Evolutionary conservation across 2,888 invertebrate genomes (phyloP).

Genomic region (Eristalinus sepulchralis): DNA sequence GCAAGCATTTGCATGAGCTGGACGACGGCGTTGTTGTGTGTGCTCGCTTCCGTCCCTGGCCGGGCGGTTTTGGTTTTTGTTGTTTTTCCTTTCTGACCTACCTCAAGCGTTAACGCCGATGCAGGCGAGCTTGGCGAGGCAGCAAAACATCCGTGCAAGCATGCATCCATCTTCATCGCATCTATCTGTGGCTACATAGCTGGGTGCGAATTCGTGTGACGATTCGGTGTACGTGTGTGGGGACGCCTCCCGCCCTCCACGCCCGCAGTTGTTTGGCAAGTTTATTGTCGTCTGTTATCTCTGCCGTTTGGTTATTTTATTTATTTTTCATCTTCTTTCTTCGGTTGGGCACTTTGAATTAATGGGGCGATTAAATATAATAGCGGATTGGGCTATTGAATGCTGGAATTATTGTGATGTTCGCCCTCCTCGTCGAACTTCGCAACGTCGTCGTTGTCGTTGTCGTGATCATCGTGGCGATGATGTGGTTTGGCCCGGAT

Average conservation of each 20-base stretch:
- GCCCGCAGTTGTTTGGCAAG: conserved; percentile 46
- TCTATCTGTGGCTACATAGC: conserved; percentile 18
- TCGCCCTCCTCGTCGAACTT: background rate
- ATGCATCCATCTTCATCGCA: conserved; percentile 59
- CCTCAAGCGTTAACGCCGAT: conserved; percentile 68
- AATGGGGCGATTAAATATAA: conserved; percentile 71
- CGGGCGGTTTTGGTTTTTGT: background rate
- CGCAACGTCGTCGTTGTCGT: background rate
- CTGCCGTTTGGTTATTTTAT: conserved; percentile 43
- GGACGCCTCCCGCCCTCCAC: background rate
- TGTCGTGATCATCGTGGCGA: conserved; percentile 10
- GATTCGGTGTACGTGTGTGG: background rate
- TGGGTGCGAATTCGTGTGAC: conserved; percentile 20
- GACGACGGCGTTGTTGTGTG: conserved; percentile 13
- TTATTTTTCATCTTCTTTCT: conserved; percentile 48
- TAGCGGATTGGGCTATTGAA: conserved; percentile 71
- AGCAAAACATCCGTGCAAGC: conserved; percentile 63
- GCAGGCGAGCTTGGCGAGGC: conserved; percentile 55
- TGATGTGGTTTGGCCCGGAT: conserved; percentile 54
- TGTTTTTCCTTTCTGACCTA: conserved; percentile 52
- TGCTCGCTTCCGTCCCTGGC: conserved; percentile 9
- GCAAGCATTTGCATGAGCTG: conserved; percentile 69
- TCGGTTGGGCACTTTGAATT: conserved; percentile 70
- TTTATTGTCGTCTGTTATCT: conserved; percentile 57
- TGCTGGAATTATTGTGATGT: conserved; percentile 63